Evolutionary conservation across 1,140 invertebrate species (phyloP).

Genomic region (Bombus pascuorum): DNA sequence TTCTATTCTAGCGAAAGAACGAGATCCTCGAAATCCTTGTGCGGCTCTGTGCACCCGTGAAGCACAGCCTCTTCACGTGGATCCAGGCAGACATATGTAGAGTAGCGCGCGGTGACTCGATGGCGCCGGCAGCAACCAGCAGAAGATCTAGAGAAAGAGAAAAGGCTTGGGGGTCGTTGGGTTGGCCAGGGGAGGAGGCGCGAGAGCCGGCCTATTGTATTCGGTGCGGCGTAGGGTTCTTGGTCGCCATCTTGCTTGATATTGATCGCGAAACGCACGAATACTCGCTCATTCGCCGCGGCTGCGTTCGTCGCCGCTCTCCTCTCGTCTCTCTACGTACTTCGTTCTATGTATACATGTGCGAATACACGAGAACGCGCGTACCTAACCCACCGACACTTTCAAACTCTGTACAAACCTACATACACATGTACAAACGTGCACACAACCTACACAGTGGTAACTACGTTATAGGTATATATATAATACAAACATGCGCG

Average conservation of each 20-base stretch:
- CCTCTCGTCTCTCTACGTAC: conserved; percentile 11
- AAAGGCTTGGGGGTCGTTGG: conserved; percentile 60
- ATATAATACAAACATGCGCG: neutral
- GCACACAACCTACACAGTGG: neutral
- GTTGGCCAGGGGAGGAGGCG: conserved; percentile 39
- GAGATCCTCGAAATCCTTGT: conserved; percentile 17
- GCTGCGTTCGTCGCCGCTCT: conserved; percentile 53
- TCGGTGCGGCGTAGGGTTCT: conserved; percentile 77
- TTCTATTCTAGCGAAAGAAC: neutral
- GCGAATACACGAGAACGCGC: neutral
- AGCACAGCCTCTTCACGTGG: neutral
- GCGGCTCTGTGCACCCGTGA: neutral
- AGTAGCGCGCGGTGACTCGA: conserved; percentile 20
- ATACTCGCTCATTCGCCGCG: conserved; percentile 70
- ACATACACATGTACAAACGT: neutral
- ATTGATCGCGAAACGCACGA: conserved; percentile 81
- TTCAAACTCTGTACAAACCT: conserved; percentile 1
- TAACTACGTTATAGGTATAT: neutral
- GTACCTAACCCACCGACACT: conserved; percentile 12
- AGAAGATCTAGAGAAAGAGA: conserved; percentile 63
- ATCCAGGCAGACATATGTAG: conserved; percentile 22
- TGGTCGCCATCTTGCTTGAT: conserved; percentile 82
- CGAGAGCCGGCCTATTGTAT: conserved; percentile 77
- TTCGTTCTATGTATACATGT: neutral
- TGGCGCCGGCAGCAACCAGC: conserved; percentile 40